Evolutionary conservation across 2,797 vertebrate species (phyloP).

Genomic region (Sebastiscus albofasciatus): DNA sequence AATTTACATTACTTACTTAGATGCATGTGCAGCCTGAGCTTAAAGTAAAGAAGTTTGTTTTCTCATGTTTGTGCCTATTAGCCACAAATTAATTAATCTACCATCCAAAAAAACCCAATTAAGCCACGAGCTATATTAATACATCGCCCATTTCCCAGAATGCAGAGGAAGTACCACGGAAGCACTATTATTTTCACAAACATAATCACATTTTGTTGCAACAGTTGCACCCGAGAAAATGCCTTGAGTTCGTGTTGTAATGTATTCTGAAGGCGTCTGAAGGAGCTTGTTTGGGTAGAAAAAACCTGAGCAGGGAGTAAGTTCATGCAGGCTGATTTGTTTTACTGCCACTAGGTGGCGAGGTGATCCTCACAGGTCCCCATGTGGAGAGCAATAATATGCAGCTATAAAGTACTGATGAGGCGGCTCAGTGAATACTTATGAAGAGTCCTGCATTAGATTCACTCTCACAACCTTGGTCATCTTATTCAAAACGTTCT

Average conservation of each 20-base stretch:
- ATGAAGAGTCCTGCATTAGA: conserved; percentile 63
- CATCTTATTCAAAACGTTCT: conserved; percentile 65
- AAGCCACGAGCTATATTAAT: conserved; percentile 87
- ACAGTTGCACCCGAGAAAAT: conserved; percentile 43
- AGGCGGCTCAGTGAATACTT: conserved; percentile 69
- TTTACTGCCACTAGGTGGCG: conserved; percentile 82
- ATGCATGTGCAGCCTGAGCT: conserved; percentile 79
- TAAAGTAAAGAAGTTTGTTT: conserved; percentile 91
- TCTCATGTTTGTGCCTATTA: conserved; percentile 89
- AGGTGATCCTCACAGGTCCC: conserved; percentile 63
- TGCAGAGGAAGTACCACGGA: conserved; percentile 82
- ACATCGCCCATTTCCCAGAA: conserved; percentile 79
- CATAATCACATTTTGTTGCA: conserved; percentile 81
- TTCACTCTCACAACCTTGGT: conserved; percentile 65
- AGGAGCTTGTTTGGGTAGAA: conserved; percentile 35
- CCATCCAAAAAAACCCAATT: conserved; percentile 82
- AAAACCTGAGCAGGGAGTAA: conserved; percentile 43
- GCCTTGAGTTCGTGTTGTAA: conserved; percentile 39
- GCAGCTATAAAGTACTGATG: conserved; percentile 70
- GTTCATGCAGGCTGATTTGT: conserved; percentile 43
- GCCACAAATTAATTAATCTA: conserved; percentile 89
- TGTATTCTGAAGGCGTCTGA: conserved; percentile 46
- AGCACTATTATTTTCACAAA: conserved; percentile 85
- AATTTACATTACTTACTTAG: conserved; percentile 89
- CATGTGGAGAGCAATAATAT: conserved; percentile 54